Evolutionary conservation across 2,888 invertebrate genomes (phyloP).

Genomic region (Timema podura): DNA sequence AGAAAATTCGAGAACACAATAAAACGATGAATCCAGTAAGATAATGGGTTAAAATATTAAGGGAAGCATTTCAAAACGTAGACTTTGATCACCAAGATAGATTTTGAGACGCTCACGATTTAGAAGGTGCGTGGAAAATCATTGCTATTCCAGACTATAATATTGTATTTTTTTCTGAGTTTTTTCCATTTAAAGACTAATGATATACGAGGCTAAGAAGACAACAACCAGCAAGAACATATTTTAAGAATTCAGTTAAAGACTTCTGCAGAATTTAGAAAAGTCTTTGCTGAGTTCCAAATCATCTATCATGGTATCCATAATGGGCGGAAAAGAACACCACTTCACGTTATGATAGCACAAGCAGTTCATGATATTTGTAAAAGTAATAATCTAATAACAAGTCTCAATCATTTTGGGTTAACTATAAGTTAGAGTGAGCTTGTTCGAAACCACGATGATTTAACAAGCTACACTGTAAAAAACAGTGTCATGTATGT

Average conservation of each 20-base stretch:
- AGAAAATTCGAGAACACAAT: not conserved
- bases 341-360: not conserved
- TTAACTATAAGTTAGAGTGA: not conserved
- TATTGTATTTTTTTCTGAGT: not conserved
- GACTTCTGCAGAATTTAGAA: not conserved
- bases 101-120: not conserved
- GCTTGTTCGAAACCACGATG: not conserved
- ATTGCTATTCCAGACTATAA: not conserved
- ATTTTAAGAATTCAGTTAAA: not conserved
- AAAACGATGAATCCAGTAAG: not conserved
- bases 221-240: not conserved
- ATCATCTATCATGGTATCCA: conserved; percentile 4
- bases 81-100: not conserved
- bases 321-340: not conserved
- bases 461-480: not conserved
- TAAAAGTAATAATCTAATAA: not conserved
- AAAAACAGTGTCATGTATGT: not conserved
- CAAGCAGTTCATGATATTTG: not conserved
- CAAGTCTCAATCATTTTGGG: not conserved
- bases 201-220: not conserved
- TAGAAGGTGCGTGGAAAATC: not conserved
- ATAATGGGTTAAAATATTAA: not conserved
- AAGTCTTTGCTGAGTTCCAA: not conserved
- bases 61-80: not conserved
- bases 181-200: not conserved